A percentile compares a stretch with the other conserved stretches of the same genome.
phyloP scores from a whole-genome alignment of 2,888 invertebrate species.

The Glomeris marginata region DNA sequence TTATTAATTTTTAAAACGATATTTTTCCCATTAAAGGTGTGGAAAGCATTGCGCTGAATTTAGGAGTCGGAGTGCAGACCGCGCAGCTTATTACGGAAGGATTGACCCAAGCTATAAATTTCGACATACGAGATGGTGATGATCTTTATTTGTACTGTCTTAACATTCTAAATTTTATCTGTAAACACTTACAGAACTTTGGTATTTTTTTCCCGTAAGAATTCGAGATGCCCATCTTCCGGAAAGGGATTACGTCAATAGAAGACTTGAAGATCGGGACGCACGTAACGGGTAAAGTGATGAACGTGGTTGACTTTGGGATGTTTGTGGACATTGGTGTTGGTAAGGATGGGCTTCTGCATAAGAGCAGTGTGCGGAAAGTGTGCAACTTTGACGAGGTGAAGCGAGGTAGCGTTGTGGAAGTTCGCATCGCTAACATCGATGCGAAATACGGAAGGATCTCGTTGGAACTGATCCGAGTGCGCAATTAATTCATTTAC shows the following conservation, averaged over 20 bases:
- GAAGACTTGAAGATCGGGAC: conserved; percentile 36
- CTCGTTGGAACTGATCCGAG: too few relatives aligned
- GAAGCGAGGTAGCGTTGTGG: too few relatives aligned
- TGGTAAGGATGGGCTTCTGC: conserved; percentile 28
- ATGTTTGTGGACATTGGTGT: conserved; percentile 62
- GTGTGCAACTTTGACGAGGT: too few relatives aligned
- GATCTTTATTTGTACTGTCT: too few relatives aligned
- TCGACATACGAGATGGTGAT: conserved; percentile 42
- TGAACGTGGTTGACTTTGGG: conserved; percentile 78
- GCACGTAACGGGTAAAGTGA: conserved; percentile 47
- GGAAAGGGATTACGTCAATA: conserved; percentile 49
- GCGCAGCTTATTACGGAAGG: conserved; percentile 56
- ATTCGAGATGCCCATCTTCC: conserved; percentile 54
- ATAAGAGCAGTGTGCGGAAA: conserved; percentile 18
- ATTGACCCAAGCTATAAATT: conserved; percentile 48
- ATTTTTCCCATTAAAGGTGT: conserved; percentile 23
- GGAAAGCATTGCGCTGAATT: conserved; percentile 35
- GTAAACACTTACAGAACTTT: conserved; percentile 1
- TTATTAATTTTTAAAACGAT: not conserved
- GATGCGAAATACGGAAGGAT: too few relatives aligned
- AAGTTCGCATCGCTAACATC: too few relatives aligned
- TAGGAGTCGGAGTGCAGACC: conserved; percentile 46
- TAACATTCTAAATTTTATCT: conserved; percentile 2
- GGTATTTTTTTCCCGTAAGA: conserved; percentile 26
- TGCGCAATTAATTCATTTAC: too few relatives aligned